Evolutionary conservation across 2,113 vertebrate genomes (phyloP).

Genomic region (Fregetta grallaria): DNA sequence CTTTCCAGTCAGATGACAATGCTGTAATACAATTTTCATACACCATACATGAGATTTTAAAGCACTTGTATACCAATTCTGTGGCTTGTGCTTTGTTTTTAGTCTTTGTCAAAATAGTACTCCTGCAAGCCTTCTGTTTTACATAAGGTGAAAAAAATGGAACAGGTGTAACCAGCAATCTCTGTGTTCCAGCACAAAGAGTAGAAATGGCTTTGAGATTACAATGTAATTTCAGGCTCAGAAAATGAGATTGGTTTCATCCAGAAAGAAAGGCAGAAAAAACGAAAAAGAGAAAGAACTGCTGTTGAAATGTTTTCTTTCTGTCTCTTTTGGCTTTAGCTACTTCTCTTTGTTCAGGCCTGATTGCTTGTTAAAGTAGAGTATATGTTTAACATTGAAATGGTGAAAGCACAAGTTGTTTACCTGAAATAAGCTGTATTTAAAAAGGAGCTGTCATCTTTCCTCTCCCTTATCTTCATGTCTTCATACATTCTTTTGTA

Average conservation of each 20-base stretch:
- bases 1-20: neutral
- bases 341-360: neutral
- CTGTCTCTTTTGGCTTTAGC: neutral
- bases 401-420: neutral
- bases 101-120: neutral
- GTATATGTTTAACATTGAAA: neutral
- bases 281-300: neutral
- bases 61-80: neutral
- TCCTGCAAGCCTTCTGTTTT: constrained; percentile 25
- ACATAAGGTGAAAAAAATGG: neutral
- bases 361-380: neutral
- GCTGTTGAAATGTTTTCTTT: neutral
- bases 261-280: neutral
- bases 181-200: neutral
- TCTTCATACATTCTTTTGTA: neutral
- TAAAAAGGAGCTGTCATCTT: neutral
- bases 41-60: neutral
- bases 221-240: neutral
- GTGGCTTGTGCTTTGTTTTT: neutral
- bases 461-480: neutral
- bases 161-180: neutral
- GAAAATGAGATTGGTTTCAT: neutral
- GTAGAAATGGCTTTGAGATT: constrained; percentile 3
- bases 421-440: neutral
- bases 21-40: neutral